Conservation (phyloP, 1,140 invertebrate species). For the Drosophila insularis region DNA sequence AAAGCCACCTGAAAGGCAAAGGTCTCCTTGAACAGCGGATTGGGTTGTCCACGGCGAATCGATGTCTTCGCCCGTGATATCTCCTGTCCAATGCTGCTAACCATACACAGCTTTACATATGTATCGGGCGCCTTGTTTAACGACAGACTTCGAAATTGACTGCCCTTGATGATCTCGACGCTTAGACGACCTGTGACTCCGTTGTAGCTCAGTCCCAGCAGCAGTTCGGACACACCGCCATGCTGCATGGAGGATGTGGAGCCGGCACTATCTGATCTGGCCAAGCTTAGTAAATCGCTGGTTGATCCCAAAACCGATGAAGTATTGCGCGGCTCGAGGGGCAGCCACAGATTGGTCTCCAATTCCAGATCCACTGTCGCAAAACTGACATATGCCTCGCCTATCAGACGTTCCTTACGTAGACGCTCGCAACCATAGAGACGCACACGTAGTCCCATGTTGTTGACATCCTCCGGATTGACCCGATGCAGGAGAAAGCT, state of each 20-base stretch:
- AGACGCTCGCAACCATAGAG: slow-evolving; percentile 95
- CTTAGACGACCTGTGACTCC: slow-evolving; percentile 95
- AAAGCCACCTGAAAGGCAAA: slow-evolving; percentile 98
- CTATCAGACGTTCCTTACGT: slow-evolving; percentile 93
- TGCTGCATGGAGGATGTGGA: slow-evolving; percentile 96
- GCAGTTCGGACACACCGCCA: slow-evolving; percentile 93
- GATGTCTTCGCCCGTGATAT: slow-evolving; percentile 96
- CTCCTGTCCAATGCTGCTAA: slow-evolving; percentile 96
- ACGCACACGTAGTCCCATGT: slow-evolving; percentile 94
- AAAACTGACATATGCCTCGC: slow-evolving; percentile 95
- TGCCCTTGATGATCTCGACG: slow-evolving; percentile 95
- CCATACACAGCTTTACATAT: slow-evolving; percentile 95
- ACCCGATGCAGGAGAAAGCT: slow-evolving; percentile 95
- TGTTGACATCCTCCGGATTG: slow-evolving; percentile 95
- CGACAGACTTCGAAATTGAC: slow-evolving; percentile 92
- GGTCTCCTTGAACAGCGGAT: slow-evolving; percentile 97
- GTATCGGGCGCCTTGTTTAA: slow-evolving; percentile 93
- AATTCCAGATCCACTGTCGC: slow-evolving; percentile 93
- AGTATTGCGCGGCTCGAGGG: slow-evolving; percentile 91
- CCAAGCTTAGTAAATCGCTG: slow-evolving; percentile 89
- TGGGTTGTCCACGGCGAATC: slow-evolving; percentile 94
- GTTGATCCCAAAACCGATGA: slow-evolving; percentile 86
- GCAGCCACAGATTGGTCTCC: slow-evolving; percentile 94
- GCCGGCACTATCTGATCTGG: slow-evolving; percentile 94
- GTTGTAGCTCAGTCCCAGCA: slow-evolving; percentile 95